Base-by-base conservation (phyloP, 2,113 vertebrate genomes). In the Empidonax traillii region DNA sequence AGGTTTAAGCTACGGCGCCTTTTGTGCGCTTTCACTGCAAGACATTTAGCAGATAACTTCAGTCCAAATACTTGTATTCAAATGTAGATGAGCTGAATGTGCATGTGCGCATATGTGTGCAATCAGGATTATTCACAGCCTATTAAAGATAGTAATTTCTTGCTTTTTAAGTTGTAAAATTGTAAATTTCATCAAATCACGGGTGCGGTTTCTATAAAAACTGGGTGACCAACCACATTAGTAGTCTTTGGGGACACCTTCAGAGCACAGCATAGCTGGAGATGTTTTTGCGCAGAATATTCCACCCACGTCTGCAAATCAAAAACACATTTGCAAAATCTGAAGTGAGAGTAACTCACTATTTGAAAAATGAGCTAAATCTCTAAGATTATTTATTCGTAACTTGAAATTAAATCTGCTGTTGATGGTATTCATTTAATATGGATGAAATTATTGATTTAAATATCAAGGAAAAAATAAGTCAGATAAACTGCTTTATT, bases 281-380 rank as follows among this genome's bases (percentile, higher is more conserved):
- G 63, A 74, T 72, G 24, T 81, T 68, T 78, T 93, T 93, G 41
- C 44, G 39, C n/a, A 78, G 63, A 91, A n/a, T 90, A 89, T 75
- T 94, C 75, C 28, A 83, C 44, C 22, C 56, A 86, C 10, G 17
- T 89, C 62, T 93, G 56, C 76, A 94, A 90, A 96, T 94, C 72
- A 95, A 94, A 95, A 96, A 17, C 79, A 84, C 23, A 90, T 86
- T 88, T 96, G 66, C 35, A 88, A 94, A 83, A 86, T 90, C 83
- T 80, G 78, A 91, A 87, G 74, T 82, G 63, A 55, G 74, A 85
- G 49, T 87, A 93, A 89, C 79, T 91, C 55, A 74, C 16, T 74
- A 23, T n/a, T 84, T 92, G 88, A 94, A 93, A 94, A 93, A 89
- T 0, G 7, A 37, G 25, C 55, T 92, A 88, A 93, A 90, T 84